Conservation (phyloP, 2,888 invertebrate genomes). For the Brenthis ino region DNA sequence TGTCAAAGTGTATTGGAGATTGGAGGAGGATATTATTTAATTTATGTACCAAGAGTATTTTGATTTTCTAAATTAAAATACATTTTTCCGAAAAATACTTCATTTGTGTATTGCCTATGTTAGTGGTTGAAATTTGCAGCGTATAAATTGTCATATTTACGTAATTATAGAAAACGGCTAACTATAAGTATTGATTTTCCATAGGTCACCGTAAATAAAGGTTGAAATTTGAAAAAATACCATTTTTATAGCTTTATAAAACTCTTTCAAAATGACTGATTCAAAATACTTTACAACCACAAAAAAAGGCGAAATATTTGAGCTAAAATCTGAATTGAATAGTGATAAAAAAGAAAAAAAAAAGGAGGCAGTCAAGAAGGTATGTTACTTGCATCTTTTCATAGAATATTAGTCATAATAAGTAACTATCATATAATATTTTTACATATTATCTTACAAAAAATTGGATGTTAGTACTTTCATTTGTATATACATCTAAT, state of each 20-base stretch:
- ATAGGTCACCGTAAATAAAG: conserved; percentile 37
- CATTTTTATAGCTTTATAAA: conserved; percentile 19
- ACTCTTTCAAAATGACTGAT: conserved; percentile 91
- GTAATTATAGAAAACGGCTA: neutral
- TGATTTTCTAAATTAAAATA: neutral
- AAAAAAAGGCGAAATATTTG: conserved; percentile 99
- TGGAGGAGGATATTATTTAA: neutral
- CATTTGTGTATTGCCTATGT: neutral
- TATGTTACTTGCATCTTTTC: conserved; percentile 57
- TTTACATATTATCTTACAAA: neutral
- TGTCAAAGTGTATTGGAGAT: conserved; percentile 15
- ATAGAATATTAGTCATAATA: conserved; percentile 3
- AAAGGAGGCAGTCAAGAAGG: conserved; percentile 99
- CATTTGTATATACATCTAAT: conserved; percentile 24
- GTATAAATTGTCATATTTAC: conserved; percentile 1
- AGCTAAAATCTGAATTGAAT: conserved; percentile 98
- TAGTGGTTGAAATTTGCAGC: conserved; percentile 24
- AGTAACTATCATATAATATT: neutral
- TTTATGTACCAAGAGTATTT: neutral
- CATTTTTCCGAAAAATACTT: conserved; percentile 1
- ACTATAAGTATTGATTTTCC: conserved; percentile 57
- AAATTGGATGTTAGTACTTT: neutral
- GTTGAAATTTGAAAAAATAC: conserved; percentile 22
- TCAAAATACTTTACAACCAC: conserved; percentile 99
- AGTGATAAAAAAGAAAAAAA: conserved; percentile 99